Conservation (phyloP, 2,888 invertebrate species). For the Tetranychus piercei region DNA sequence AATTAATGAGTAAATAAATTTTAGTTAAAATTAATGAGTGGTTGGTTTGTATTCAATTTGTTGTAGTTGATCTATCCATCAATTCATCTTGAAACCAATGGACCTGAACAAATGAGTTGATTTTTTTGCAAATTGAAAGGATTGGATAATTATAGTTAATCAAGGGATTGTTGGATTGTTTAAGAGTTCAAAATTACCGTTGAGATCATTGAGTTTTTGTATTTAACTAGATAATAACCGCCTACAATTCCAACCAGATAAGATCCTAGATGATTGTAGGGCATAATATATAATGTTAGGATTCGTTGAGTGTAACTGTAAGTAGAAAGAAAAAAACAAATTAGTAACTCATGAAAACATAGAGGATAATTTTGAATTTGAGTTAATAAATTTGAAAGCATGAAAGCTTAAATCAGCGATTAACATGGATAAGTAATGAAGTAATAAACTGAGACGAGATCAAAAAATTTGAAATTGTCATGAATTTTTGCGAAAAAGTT, state of each 20-base stretch:
- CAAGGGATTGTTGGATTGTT: not conserved
- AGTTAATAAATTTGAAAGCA: not conserved
- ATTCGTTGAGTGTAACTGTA: constrained; percentile 7
- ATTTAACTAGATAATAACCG: constrained; percentile 21
- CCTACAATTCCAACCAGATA: constrained; percentile 23
- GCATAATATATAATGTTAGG: constrained; percentile 21
- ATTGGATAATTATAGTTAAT: not conserved
- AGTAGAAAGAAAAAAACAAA: not conserved
- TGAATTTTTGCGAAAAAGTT: too few species aligned
- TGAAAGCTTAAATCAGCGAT: too few species aligned
- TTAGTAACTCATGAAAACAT: not conserved
- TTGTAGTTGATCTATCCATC: too few species aligned
- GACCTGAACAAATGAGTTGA: not conserved
- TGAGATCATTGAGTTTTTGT: constrained; percentile 17
- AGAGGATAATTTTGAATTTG: not conserved
- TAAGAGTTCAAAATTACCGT: constrained; percentile 12
- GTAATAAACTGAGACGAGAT: too few species aligned
- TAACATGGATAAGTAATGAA: too few species aligned
- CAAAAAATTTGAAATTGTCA: too few species aligned
- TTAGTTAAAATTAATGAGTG: too few species aligned
- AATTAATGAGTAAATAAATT: not conserved
- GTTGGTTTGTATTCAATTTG: too few species aligned
- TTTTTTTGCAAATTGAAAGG: not conserved
- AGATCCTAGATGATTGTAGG: constrained; percentile 21
- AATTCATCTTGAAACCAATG: not conserved